These are phyloP conservation scores for Brachyhypopomus occidentalis DNA, from an alignment of 2,113 vertebrate species.

Conservation along the genomic window DNA sequence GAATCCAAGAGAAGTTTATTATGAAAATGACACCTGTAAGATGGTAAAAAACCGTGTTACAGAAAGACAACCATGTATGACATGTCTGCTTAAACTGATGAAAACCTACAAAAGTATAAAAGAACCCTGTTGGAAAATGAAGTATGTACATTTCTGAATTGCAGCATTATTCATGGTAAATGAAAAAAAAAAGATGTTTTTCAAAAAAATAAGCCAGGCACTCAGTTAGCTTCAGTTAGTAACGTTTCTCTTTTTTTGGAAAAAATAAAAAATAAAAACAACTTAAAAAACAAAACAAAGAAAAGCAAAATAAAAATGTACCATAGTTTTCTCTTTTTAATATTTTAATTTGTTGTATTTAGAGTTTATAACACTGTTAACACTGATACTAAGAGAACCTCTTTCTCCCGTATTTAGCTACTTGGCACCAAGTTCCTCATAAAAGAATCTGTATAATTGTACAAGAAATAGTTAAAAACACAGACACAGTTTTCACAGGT, in stretches of 20 bases:
- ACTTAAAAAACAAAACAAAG: constrained; percentile 71
- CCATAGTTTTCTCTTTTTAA: constrained; percentile 97
- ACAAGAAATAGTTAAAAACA: constrained; percentile 99
- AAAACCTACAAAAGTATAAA: constrained; percentile 98
- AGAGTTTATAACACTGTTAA: constrained; percentile 99
- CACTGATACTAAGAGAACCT: constrained; percentile 97
- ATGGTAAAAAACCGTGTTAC: constrained; percentile 97
- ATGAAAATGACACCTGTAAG: constrained; percentile 99
- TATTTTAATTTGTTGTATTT: constrained; percentile 96
- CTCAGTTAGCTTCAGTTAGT: constrained; percentile 99
- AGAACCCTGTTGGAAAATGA: constrained; percentile 98
- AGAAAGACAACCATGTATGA: constrained; percentile 96
- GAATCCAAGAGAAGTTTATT: constrained; percentile 99
- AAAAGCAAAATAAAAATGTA: constrained; percentile 87
- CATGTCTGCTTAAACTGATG: constrained; percentile 83
- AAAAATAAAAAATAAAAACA: constrained; percentile 78
- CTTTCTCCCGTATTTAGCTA: constrained; percentile 94
- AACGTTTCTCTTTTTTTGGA: constrained; percentile 58
- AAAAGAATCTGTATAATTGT: constrained; percentile 99
- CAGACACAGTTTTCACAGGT: constrained; percentile 99
- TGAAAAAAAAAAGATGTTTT: constrained; percentile 80
- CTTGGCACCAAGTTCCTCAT: constrained; percentile 99
- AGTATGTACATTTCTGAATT: constrained; percentile 98
- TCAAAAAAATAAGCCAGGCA: constrained; percentile 83
- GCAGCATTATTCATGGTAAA: constrained; percentile 98